Evolutionary conservation across 2,888 invertebrate genomes (phyloP).

Genomic region (Schizotus pectinicornis): DNA sequence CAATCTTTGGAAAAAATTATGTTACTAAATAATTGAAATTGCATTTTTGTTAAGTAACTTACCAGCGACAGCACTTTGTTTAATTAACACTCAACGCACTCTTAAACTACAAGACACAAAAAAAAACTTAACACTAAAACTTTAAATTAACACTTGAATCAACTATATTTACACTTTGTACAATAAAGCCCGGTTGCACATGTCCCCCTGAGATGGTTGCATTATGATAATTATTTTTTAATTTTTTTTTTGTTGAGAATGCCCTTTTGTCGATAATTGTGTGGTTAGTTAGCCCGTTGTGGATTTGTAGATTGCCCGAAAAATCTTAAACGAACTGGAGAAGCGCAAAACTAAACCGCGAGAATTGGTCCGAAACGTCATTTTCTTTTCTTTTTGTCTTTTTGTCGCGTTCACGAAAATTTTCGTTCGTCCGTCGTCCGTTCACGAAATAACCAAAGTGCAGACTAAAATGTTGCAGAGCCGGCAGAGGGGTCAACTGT

Average conservation of each 20-base stretch:
- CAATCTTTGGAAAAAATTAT: constrained; percentile 1
- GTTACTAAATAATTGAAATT: background rate
- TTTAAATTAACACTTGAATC: constrained; percentile 27
- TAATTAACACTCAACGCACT: constrained; percentile 1
- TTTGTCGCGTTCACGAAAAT: constrained; percentile 28
- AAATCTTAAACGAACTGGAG: constrained; percentile 21
- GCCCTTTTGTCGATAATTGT: no score
- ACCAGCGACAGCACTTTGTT: background rate
- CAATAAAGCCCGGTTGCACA: constrained; percentile 55
- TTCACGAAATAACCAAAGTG: constrained; percentile 45
- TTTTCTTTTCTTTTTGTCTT: background rate
- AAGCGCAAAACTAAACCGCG: constrained; percentile 4
- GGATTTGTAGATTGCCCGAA: constrained; percentile 20
- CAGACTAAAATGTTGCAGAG: constrained; percentile 40
- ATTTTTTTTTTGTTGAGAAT: no score
- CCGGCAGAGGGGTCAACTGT: constrained; percentile 50
- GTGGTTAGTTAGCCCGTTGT: constrained; percentile 5
- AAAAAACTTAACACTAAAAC: constrained; percentile 29
- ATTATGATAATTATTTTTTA: constrained; percentile 22
- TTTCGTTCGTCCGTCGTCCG: constrained; percentile 37
- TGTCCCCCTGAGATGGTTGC: constrained; percentile 57
- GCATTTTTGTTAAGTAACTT: constrained; percentile 13
- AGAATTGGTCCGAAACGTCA: no score
- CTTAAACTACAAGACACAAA: constrained; percentile 12
- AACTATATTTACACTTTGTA: constrained; percentile 26